Percentiles rank a stretch among this genome's conserved stretches.
Conservation (phyloP, 1,140 invertebrate genomes). For the Cydia amplana region DNA sequence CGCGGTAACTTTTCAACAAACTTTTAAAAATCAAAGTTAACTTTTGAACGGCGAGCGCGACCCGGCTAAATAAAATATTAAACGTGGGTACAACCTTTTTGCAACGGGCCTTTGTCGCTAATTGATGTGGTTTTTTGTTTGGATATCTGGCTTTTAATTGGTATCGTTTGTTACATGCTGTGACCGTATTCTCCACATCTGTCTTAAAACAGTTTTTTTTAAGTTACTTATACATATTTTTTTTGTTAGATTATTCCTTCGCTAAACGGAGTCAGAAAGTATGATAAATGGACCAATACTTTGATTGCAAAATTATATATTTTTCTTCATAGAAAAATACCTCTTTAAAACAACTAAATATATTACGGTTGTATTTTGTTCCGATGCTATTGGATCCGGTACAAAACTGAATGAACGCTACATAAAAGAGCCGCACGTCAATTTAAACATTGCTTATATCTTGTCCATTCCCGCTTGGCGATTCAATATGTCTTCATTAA, state of each 20-base stretch:
- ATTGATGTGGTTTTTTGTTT: constrained; percentile 66
- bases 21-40: constrained; percentile 78
- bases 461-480: constrained; percentile 70
- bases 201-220: too few relatives aligned
- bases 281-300: too few relatives aligned
- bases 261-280: too few relatives aligned
- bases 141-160: constrained; percentile 8
- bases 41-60: constrained; percentile 51
- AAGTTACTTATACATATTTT: too few relatives aligned
- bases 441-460: constrained; percentile 75
- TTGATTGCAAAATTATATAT: too few relatives aligned
- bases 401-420: constrained; percentile 57
- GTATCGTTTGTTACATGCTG: not conserved
- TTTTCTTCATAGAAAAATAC: not conserved
- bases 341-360: not conserved
- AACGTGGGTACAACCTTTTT: constrained; percentile 51
- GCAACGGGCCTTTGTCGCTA: constrained; percentile 50
- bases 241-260: too few relatives aligned
- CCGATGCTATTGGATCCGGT: constrained; percentile 47
- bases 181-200: too few relatives aligned
- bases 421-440: constrained; percentile 73
- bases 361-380: constrained; percentile 35
- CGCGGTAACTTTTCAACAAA: constrained; percentile 63
- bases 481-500: constrained; percentile 69
- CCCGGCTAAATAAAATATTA: constrained; percentile 70